Percentiles rank a stretch among this genome's conserved stretches.
These are phyloP conservation scores for Thecophora atra DNA, from an alignment of 2,888 invertebrate genomes.

Conservation along the genomic window DNA sequence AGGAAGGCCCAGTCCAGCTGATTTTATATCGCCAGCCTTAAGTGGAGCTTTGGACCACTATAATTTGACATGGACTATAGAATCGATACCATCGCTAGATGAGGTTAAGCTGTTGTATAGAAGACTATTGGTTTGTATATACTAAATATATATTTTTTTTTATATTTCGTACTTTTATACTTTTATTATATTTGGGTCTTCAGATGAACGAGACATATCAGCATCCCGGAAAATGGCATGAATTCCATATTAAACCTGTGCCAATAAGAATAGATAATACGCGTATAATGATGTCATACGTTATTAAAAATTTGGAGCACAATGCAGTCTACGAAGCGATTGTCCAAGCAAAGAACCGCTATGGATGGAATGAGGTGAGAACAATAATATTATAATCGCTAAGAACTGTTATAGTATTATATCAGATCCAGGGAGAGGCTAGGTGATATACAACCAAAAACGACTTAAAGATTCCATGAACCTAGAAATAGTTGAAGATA, in stretches of 20 bases:
- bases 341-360: slow-evolving; percentile 78
- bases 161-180: too few species aligned
- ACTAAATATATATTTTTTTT: neutral
- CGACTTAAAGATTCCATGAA: too few species aligned
- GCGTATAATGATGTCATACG: slow-evolving; percentile 72
- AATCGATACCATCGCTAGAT: slow-evolving; percentile 73
- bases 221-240: slow-evolving; percentile 77
- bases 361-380: slow-evolving; percentile 80
- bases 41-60: slow-evolving; percentile 72
- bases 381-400: too few species aligned
- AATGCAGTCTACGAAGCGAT: slow-evolving; percentile 78
- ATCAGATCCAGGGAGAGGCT: too few species aligned
- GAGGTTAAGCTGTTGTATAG: slow-evolving; percentile 74
- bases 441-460: too few species aligned
- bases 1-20: slow-evolving; percentile 73
- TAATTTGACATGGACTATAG: slow-evolving; percentile 74
- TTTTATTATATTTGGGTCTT: slow-evolving; percentile 36
- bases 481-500: too few species aligned
- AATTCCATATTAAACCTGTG: slow-evolving; percentile 66
- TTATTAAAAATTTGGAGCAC: slow-evolving; percentile 72
- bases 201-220: slow-evolving; percentile 79
- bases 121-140: slow-evolving; percentile 68
- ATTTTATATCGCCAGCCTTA: slow-evolving; percentile 71
- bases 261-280: slow-evolving; percentile 62
- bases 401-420: too few species aligned